Conservation (phyloP, 2,113 vertebrate species). For the Pelmatolapia mariae region DNA sequence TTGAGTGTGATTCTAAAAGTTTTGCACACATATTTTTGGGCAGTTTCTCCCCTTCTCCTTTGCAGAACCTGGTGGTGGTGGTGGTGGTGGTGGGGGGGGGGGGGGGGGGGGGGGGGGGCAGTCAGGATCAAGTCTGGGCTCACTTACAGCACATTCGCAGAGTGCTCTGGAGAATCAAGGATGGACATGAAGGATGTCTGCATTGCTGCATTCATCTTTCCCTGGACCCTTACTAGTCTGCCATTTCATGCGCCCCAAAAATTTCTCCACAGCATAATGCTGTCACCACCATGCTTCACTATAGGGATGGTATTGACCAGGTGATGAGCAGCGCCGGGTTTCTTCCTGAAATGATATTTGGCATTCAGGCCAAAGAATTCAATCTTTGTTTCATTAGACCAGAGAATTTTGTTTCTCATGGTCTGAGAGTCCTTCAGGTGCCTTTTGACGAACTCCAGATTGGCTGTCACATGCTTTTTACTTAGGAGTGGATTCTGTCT, state of each 20-base stretch:
- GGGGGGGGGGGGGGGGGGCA: no score
- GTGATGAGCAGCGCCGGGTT: not conserved
- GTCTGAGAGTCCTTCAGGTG: not conserved
- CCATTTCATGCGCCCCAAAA: rapidly evolving
- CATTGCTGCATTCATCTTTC: not conserved
- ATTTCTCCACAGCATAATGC: not conserved
- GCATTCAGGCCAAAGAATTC: not conserved
- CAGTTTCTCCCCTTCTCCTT: no score
- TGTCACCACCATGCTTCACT: not conserved
- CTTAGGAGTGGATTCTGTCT: not conserved
- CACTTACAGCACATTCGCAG: not conserved
- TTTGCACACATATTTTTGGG: no score
- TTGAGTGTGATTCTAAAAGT: no score
- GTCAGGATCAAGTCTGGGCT: not conserved
- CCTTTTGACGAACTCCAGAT: not conserved
- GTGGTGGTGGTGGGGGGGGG: no score
- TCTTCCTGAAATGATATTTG: not conserved
- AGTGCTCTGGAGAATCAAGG: not conserved
- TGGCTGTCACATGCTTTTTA: not conserved
- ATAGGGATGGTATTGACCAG: not conserved
- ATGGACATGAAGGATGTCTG: not conserved
- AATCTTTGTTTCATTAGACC: not conserved
- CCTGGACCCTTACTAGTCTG: not conserved
- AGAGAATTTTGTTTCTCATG: not conserved
- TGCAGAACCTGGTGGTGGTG: no score